phyloP scores from a whole-genome alignment of 2,113 vertebrate genomes.

The Cricetomys ansorgei region DNA sequence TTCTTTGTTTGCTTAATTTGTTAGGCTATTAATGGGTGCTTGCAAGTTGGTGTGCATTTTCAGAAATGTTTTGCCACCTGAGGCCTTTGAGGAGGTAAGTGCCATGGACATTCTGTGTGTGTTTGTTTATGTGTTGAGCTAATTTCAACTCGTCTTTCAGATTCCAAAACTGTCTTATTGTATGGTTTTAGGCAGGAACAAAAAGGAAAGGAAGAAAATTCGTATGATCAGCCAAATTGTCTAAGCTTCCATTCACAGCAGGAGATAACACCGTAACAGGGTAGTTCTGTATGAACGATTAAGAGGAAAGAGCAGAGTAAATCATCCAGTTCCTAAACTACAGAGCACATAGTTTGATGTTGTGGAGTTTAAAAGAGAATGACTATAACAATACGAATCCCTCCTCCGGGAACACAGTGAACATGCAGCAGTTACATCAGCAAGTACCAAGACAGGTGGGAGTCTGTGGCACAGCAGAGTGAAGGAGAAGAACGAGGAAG shows the following conservation, averaged over 20 bases:
- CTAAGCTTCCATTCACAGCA: neutral
- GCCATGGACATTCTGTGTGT: conserved; percentile 7
- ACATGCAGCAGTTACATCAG: neutral
- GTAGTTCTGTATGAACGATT: neutral
- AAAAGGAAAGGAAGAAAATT: conserved; percentile 1
- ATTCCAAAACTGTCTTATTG: conserved; percentile 27
- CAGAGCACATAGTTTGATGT: neutral
- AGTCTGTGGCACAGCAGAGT: neutral
- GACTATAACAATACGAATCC: neutral
- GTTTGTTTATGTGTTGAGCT: neutral
- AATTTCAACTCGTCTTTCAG: conserved; percentile 52
- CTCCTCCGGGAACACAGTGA: neutral
- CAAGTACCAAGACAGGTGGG: neutral
- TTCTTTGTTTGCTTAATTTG: conserved; percentile 36
- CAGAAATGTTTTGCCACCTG: conserved; percentile 87
- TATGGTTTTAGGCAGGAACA: neutral
- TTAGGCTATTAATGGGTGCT: conserved; percentile 80
- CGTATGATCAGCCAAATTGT: neutral
- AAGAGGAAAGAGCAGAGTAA: neutral
- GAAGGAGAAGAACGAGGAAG: neutral
- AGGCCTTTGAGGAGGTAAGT: conserved; percentile 85
- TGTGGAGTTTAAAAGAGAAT: neutral
- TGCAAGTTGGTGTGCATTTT: conserved; percentile 71
- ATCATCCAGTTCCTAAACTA: neutral
- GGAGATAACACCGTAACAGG: neutral